These are phyloP conservation scores for Petrocephalus zakoni DNA, from an alignment of 2,113 vertebrate genomes.

Conservation along the genomic window DNA sequence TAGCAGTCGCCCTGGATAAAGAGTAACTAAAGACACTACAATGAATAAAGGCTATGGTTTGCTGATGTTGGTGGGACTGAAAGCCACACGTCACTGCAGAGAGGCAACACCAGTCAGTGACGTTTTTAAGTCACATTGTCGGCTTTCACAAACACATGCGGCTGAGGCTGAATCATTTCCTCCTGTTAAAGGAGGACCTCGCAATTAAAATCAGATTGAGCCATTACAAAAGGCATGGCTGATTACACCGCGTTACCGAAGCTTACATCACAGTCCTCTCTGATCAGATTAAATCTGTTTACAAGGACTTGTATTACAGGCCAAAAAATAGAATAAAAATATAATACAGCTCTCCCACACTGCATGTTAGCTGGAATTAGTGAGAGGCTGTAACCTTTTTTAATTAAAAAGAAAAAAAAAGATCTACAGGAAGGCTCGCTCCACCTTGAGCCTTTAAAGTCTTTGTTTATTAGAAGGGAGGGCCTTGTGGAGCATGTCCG, in stretches of 20 bases:
- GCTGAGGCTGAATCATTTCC: not conserved
- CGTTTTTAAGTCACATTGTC: not conserved
- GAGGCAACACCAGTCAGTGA: not conserved
- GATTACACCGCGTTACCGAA: not conserved
- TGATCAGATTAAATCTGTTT: slow-evolving; percentile 11
- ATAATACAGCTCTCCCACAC: not conserved
- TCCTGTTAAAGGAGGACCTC: not conserved
- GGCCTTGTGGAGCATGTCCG: slow-evolving; percentile 47
- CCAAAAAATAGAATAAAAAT: not conserved
- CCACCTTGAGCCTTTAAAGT: not conserved
- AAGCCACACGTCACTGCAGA: not conserved
- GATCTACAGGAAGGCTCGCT: not conserved
- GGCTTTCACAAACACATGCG: not conserved
- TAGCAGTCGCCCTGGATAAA: not conserved
- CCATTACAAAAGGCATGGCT: not conserved
- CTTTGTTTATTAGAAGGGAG: slow-evolving; percentile 42
- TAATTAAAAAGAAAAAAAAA: slow-evolving; percentile 38
- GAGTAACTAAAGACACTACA: not conserved
- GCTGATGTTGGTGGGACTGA: not conserved
- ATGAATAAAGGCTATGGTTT: not conserved
- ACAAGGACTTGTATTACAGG: slow-evolving; percentile 3
- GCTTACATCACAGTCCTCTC: not conserved
- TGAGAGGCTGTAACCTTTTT: slow-evolving; percentile 58
- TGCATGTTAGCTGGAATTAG: not conserved
- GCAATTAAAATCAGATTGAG: not conserved